Percentiles rank a stretch among this genome's conserved stretches.
Evolutionary conservation across 2,113 vertebrate species (phyloP).

Genomic region (Promerops cafer): DNA sequence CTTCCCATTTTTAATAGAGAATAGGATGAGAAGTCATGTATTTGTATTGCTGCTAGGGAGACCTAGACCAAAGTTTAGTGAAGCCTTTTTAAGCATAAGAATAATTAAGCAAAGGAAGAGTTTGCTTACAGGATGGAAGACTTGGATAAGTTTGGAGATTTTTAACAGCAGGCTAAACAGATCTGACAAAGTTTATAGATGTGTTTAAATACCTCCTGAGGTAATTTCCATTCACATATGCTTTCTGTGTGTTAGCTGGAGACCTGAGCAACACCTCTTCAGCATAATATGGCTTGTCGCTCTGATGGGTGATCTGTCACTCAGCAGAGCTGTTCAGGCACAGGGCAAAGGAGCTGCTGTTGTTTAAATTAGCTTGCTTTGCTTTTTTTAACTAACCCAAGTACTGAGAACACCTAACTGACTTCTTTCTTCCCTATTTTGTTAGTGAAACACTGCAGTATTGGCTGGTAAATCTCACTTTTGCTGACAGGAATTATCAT

Average conservation of each 20-base stretch:
- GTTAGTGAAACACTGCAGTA: background rate
- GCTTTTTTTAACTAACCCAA: background rate
- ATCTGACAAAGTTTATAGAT: background rate
- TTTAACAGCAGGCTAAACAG: background rate
- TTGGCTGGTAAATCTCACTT: background rate
- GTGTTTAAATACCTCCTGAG: background rate
- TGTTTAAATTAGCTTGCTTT: background rate
- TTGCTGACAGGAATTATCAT: background rate
- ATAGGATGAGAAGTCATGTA: background rate
- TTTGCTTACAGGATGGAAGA: background rate
- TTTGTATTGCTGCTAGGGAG: background rate
- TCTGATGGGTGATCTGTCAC: background rate
- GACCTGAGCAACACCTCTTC: background rate
- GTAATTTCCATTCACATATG: background rate
- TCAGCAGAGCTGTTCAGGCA: background rate
- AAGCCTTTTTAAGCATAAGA: background rate
- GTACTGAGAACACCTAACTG: background rate
- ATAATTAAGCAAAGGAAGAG: background rate
- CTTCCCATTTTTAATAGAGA: background rate
- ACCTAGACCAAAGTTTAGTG: background rate
- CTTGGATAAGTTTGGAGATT: background rate
- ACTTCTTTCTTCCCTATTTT: background rate
- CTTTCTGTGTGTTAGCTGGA: background rate
- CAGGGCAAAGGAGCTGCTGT: background rate
- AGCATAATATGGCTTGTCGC: accelerated